phyloP scores from a whole-genome alignment of 64 coral and sea anemone genomes.

The Platygyra sinensis region DNA sequence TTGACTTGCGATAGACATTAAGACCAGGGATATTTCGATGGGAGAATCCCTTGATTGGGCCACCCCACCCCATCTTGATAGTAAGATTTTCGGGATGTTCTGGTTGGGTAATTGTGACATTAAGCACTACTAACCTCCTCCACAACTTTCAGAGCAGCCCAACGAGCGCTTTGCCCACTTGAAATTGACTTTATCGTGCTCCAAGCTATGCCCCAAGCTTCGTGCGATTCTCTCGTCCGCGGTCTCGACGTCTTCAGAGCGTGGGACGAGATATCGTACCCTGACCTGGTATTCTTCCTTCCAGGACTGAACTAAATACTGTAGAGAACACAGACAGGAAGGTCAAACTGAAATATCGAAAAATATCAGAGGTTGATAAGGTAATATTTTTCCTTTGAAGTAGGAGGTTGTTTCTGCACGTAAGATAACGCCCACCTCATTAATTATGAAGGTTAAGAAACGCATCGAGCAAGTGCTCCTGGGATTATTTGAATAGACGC shows the following conservation, averaged over 20 bases:
- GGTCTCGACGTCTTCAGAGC: not conserved
- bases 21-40: no score
- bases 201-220: slow-evolving; percentile 1
- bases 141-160: slow-evolving; percentile 45
- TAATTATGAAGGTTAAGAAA: not conserved
- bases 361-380: not conserved
- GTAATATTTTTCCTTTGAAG: no score
- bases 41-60: no score
- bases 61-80: no score
- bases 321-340: not conserved
- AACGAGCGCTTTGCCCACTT: slow-evolving; percentile 39
- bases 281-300: slow-evolving; percentile 42
- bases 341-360: not conserved
- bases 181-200: slow-evolving; percentile 2
- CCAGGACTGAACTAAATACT: slow-evolving; percentile 54
- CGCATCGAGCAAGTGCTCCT: no score
- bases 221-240: slow-evolving; percentile 16
- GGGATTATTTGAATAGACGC: no score
- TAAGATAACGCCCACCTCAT: not conserved
- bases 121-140: slow-evolving; percentile 29
- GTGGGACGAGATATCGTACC: slow-evolving; percentile 23
- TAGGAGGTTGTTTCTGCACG: no score
- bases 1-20: no score
- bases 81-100: no score
- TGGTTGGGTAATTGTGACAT: no score